A percentile compares a stretch with the other conserved stretches of the same genome.
Evolutionary conservation across 2,797 vertebrate species (phyloP).

Genomic region (Tapirus indicus): DNA sequence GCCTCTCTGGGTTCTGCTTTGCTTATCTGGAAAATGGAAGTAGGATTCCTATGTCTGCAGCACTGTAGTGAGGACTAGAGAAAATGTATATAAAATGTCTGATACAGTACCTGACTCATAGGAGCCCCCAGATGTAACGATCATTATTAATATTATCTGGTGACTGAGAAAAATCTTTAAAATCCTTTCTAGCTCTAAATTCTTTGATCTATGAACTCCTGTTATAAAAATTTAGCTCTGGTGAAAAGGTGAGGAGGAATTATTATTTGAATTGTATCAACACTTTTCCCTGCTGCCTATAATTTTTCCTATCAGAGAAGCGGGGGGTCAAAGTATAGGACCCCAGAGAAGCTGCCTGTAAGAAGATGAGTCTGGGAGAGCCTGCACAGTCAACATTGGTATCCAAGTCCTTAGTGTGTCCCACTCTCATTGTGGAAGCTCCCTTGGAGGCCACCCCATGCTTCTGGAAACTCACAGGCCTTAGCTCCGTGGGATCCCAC

Average conservation of each 20-base stretch:
- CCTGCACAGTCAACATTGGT: background rate
- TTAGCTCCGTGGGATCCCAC: conserved; percentile 96
- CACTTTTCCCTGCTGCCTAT: background rate
- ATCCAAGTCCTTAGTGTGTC: background rate
- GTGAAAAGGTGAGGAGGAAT: background rate
- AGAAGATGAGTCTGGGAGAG: background rate
- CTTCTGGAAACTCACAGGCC: conserved; percentile 91
- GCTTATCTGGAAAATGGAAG: background rate
- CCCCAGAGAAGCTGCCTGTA: background rate
- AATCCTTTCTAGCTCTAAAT: conserved; percentile 12
- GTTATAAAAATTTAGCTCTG: background rate
- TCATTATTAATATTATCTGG: background rate
- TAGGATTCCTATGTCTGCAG: background rate
- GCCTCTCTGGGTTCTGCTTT: background rate
- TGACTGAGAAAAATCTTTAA: background rate
- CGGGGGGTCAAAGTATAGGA: background rate
- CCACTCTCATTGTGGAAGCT: background rate
- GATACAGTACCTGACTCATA: background rate
- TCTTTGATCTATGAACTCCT: background rate
- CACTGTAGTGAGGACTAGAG: background rate
- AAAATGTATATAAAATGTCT: background rate
- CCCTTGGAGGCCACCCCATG: background rate
- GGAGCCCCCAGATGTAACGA: background rate
- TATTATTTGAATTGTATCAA: background rate
- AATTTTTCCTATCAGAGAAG: background rate